Evolutionary conservation across 2,888 invertebrate species (phyloP), one percentile per base, ranked within the genome.

Genomic region (Stenotaenia linearis): DNA sequence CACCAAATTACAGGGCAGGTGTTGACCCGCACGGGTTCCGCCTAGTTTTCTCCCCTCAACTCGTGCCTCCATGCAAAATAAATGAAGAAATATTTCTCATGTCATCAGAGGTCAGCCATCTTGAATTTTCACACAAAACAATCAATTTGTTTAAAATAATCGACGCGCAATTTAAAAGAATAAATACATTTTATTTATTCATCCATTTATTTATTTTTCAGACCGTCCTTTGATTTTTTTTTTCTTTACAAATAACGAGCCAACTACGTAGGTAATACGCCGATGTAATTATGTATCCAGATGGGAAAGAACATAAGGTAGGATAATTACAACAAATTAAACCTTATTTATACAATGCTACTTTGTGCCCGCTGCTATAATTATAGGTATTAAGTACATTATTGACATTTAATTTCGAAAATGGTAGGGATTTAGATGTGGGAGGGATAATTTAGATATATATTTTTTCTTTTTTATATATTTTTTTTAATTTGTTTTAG

Each of bases 1-100:
- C 69, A 69, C 69, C 69, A 69, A 69, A 69, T 69, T 69, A 69
- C 69, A 69, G 69, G 69, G 69, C 69, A 69, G 69, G 69, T 69
- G 69, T 69, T 69, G 69, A 69, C 69, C 69, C 69, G 69, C 69
- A 12, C 28, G 69, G 25, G 69, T 28, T 69, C 69, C 69, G 69
- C 69, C 69, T 69, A 69, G 69, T 69, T 69, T 69, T 69, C 69
- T 69, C 69, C 69, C 69, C 69, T 69, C 69, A 69, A 69, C 69
- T 69, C 25, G 25, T 69, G 12, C 3, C 10, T 25, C 69, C 69
- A 69, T 69, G 69, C 69, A 69, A 69, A 69, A 69, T 69, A 69
- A 23, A 69, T 69, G 69, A 69, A 69, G 69, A 69, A 69, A 69
- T 69, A 69, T 69, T 69, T 69, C 69, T 69, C 69, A 69, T 69